Conservation (phyloP, 1,140 invertebrate genomes). For the Lordiphosa stackelbergi region DNA sequence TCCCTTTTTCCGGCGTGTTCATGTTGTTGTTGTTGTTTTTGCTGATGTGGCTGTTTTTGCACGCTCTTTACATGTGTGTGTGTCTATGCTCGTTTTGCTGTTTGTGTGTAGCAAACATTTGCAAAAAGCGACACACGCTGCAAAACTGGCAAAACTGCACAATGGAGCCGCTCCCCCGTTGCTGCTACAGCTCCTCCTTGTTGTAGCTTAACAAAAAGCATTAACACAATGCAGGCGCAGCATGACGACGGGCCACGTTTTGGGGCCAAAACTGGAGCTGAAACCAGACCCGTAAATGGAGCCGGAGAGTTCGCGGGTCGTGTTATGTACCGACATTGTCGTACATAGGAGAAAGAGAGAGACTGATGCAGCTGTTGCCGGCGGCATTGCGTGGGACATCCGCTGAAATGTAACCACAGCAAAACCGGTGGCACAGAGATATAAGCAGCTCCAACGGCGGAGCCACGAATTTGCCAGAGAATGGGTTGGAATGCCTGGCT, state of each 20-base stretch:
- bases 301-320: conserved; percentile 45
- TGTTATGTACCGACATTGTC: conserved; percentile 71
- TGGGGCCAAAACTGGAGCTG: conserved; percentile 29
- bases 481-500: conserved; percentile 39
- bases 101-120: conserved; percentile 66
- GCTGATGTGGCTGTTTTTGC: conserved; percentile 43
- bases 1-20: conserved; percentile 2
- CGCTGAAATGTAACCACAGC: conserved; percentile 72
- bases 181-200: conserved; percentile 22
- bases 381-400: conserved; percentile 69
- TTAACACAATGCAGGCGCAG: conserved; percentile 74
- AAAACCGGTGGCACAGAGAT: conserved; percentile 40
- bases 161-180: conserved; percentile 38
- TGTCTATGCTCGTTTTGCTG: conserved; percentile 10
- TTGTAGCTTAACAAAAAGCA: conserved; percentile 73
- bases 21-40: conserved; percentile 30
- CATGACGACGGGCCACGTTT: conserved; percentile 65
- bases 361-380: conserved; percentile 64
- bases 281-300: background rate
- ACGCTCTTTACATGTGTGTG: conserved; percentile 14
- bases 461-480: conserved; percentile 37
- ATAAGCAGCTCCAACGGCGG: conserved; percentile 35
- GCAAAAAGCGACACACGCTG: conserved; percentile 73
- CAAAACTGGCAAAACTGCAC: conserved; percentile 70
- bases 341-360: conserved; percentile 47